A percentile compares a stretch with the other conserved stretches of the same genome.
phyloP scores from a whole-genome alignment of 2,888 invertebrate genomes.

The Iselma pallidipennis region DNA sequence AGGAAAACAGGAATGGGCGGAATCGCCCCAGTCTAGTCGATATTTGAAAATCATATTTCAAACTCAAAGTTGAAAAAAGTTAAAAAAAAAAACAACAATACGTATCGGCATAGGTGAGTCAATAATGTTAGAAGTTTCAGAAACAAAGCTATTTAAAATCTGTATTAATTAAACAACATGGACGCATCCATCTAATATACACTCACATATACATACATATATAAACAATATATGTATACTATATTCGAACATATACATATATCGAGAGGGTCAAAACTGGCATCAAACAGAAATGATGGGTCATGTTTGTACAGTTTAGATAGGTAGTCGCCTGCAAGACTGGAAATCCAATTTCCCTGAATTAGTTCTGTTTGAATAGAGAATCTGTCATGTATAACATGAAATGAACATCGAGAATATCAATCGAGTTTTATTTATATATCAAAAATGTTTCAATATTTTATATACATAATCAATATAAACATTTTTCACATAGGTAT shows the following conservation, averaged over 20 bases:
- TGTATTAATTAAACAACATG: slow-evolving; percentile 17
- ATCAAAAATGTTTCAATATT: slow-evolving; percentile 22
- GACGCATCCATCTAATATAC: neutral
- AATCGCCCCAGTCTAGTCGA: too few relatives aligned
- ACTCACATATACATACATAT: neutral
- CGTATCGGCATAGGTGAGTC: neutral
- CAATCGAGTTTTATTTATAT: slow-evolving; percentile 35
- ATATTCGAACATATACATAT: neutral
- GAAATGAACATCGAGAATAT: slow-evolving; percentile 42
- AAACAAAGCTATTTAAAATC: slow-evolving; percentile 3
- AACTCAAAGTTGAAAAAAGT: slow-evolving; percentile 16
- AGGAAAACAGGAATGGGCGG: too few relatives aligned
- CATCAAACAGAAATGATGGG: slow-evolving; percentile 42
- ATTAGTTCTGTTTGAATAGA: slow-evolving; percentile 50
- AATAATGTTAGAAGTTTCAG: too few relatives aligned
- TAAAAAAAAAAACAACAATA: slow-evolving; percentile 12
- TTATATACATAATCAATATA: too few relatives aligned
- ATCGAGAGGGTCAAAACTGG: slow-evolving; percentile 26
- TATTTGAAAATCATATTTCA: too few relatives aligned
- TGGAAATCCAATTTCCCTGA: slow-evolving; percentile 48
- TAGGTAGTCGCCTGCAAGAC: slow-evolving; percentile 37
- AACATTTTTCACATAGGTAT: too few relatives aligned
- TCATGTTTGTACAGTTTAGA: slow-evolving; percentile 38
- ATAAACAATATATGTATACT: neutral
- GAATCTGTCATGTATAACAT: slow-evolving; percentile 46